Base-by-base conservation (phyloP, 2,113 vertebrate genomes). In the Vulpes ferrilata region DNA sequence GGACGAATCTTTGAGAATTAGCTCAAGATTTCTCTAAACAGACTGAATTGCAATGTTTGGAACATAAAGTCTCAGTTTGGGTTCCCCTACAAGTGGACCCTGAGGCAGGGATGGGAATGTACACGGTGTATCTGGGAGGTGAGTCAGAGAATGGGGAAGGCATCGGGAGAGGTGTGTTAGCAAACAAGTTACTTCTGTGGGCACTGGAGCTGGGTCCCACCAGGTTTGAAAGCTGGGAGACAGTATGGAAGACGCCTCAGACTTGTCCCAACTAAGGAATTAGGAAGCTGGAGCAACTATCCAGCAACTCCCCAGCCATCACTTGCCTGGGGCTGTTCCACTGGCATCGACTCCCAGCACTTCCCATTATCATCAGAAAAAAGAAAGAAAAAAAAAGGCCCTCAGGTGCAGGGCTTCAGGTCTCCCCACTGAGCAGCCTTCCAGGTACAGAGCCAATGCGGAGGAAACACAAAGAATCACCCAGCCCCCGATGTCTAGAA, bases 1-100 rank as follows among this genome's bases (percentile, higher is more conserved):
- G 62, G 20, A 73, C 76, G 91, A 65, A 85, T 59, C 76, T 97
- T 67, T 65, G 80, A 13, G 60, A 96, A 90, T 60, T 73, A 71
- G 48, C 82, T 94, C 78, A 78, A 48, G 15, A 55, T 73, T 95
- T 95, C 92, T 96, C 35, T 85, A 93, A 97, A 93, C 89, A 86
- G 53, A 78, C 5, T 78, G 8, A 69, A 88, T 73, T 81, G 55
- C 48, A 79, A 82, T 91, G 32, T 92, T 88, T 94, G 65, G 19
- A 85, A 88, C 78, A 84, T 1, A 35, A 30, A 53, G 17, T 43
- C 64, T 83, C 17, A 3, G 32, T 71, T 60, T 86, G 79, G 20
- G 38, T 64, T 89, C 79, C 86, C 43, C 32, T 57, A 5, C 5
- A 85, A 84, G 57, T 64, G 53, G 65, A 88, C n/a, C 22, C 62